These are phyloP conservation scores for Orientallactaga sibirica DNA, from an alignment of 2,797 vertebrate species.

Conservation along the genomic window DNA sequence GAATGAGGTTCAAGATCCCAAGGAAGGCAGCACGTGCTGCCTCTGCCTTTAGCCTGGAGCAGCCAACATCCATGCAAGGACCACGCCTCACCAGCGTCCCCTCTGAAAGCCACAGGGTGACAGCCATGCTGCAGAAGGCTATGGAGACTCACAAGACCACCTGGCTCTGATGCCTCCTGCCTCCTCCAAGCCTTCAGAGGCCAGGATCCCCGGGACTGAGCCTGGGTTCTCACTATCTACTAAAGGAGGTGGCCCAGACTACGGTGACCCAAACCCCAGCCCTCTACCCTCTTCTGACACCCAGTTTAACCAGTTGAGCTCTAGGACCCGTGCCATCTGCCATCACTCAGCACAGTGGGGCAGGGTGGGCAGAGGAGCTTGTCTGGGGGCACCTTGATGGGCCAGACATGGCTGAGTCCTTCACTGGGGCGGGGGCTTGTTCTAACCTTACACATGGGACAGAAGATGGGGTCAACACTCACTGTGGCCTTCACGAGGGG, in stretches of 20 bases:
- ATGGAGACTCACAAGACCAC: too few species aligned
- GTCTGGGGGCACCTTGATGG: not conserved
- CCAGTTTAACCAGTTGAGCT: not conserved
- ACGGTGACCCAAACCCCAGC: not conserved
- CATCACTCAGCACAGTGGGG: accelerated
- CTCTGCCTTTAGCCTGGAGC: not conserved
- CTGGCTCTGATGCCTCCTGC: not conserved
- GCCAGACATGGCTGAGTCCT: not conserved
- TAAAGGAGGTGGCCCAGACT: too few species aligned
- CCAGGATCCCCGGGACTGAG: not conserved
- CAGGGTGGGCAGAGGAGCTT: accelerated
- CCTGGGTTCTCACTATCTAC: too few species aligned
- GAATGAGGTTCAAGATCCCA: not conserved
- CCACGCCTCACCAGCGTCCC: too few species aligned
- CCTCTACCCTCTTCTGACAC: not conserved
- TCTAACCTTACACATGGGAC: not conserved
- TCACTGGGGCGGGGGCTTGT: too few species aligned
- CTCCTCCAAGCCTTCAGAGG: not conserved
- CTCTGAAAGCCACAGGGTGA: accelerated
- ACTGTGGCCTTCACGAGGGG: not conserved
- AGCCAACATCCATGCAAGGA: not conserved
- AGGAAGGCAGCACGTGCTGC: not conserved
- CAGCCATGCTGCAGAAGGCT: not conserved
- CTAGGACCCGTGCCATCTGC: accelerated
- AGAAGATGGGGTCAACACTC: not conserved